phyloP scores from a whole-genome alignment of 2,797 vertebrate species.

The Coregonus sp. region DNA sequence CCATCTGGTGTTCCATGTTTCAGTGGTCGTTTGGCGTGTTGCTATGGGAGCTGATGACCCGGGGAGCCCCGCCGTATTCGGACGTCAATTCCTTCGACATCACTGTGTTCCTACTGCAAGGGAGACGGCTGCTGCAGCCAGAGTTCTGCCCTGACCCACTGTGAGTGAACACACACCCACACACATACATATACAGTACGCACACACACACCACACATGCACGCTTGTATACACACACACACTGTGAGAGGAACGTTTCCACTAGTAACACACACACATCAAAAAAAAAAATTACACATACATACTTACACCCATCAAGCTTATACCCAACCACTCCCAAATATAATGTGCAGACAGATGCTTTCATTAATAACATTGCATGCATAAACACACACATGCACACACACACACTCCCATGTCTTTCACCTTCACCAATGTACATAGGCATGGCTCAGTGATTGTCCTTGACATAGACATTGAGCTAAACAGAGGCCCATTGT shows the following conservation, averaged over 20 bases:
- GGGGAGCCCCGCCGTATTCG: conserved; percentile 95
- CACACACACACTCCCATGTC: conserved; percentile 8
- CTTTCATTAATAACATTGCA: too few species aligned
- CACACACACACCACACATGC: too few species aligned
- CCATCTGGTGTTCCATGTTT: conserved; percentile 18
- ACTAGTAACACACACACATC: conserved; percentile 73
- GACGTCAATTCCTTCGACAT: conserved; percentile 99
- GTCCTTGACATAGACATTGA: conserved; percentile 12
- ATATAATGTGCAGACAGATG: too few species aligned
- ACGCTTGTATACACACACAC: conserved; percentile 57
- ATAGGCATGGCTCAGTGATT: conserved; percentile 24
- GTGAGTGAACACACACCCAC: conserved; percentile 75
- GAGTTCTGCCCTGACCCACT: conserved; percentile 96
- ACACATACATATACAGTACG: not conserved
- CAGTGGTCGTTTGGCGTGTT: conserved; percentile 98
- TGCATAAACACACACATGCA: not conserved
- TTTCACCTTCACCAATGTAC: conserved; percentile 14
- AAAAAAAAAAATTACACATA: not conserved
- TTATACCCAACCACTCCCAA: too few species aligned
- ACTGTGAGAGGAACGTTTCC: conserved; percentile 73
- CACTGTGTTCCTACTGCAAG: conserved; percentile 94
- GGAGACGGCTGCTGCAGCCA: conserved; percentile 92
- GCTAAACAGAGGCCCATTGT: conserved; percentile 19
- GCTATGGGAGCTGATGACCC: conserved; percentile 98
- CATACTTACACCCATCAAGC: not conserved